phyloP scores from a whole-genome alignment of 64 coral and sea anemone species.

The Exaiptasia diaphana region DNA sequence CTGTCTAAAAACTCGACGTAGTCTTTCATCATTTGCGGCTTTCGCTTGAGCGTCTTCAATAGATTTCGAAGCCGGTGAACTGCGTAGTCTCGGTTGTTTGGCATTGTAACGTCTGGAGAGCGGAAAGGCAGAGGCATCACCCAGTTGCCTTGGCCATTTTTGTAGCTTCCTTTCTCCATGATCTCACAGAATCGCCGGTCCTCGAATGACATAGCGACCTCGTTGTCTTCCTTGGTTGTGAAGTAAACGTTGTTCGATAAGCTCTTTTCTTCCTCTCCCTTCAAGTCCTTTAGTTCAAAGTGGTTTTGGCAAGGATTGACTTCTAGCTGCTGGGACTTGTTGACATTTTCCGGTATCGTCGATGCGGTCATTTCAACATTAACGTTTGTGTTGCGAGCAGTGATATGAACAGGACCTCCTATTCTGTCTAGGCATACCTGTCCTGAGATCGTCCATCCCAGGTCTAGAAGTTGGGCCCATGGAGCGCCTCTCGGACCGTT shows the following conservation, averaged over 20 bases:
- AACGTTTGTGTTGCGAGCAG: neutral
- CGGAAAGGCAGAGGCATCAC: constrained; percentile 64
- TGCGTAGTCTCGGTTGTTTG: constrained; percentile 52
- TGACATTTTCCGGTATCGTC: neutral
- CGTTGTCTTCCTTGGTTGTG: constrained; percentile 22
- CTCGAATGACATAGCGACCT: neutral
- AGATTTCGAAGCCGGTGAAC: constrained; percentile 6
- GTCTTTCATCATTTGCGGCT: constrained; percentile 44
- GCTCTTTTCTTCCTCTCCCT: neutral
- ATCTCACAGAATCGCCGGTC: constrained; percentile 34
- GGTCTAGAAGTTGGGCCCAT: neutral
- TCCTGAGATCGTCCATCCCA: constrained; percentile 17
- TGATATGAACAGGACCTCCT: neutral
- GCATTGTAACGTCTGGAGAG: neutral
- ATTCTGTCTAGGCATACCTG: neutral
- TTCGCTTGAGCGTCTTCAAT: neutral
- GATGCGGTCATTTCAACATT: neutral
- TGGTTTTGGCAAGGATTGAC: neutral
- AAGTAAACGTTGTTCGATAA: neutral
- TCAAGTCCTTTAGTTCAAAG: neutral
- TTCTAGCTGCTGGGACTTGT: neutral
- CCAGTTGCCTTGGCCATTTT: constrained; percentile 50
- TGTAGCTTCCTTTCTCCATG: constrained; percentile 44
- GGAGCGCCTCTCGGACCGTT: constrained; percentile 28
- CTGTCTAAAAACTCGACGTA: constrained; percentile 55